Conservation (phyloP, 1,140 invertebrate species). For the Temnothorax nylanderi region DNA sequence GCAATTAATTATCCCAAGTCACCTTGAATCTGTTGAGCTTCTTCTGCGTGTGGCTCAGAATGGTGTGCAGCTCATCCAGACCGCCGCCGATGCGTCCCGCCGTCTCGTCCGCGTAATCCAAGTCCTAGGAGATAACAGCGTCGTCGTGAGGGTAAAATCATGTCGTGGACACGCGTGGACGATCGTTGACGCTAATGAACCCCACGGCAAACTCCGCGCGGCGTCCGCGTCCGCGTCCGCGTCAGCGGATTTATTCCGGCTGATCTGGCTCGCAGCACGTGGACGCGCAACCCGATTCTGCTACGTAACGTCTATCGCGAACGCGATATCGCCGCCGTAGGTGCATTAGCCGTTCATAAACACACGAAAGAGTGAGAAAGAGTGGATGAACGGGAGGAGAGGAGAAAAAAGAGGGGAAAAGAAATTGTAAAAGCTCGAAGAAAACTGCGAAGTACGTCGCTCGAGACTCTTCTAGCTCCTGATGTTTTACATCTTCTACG, state of each 20-base stretch:
- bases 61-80: conserved; percentile 93
- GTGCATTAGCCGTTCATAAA: not conserved
- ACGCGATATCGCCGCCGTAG: not conserved
- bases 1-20: conserved; percentile 71
- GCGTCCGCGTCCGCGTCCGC: not conserved
- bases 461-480: not conserved
- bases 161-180: not conserved
- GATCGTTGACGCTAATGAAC: conserved; percentile 19
- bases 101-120: conserved; percentile 90
- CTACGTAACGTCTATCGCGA: conserved; percentile 21
- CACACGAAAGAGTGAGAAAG: not conserved
- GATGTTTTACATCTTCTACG: not conserved
- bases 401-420: not conserved
- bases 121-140: conserved; percentile 85
- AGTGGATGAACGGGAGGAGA: too few species aligned
- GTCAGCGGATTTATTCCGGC: conserved; percentile 22
- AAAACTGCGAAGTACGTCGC: not conserved
- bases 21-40: conserved; percentile 96
- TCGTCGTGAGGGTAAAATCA: not conserved
- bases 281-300: conserved; percentile 35
- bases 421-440: not conserved
- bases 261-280: conserved; percentile 28
- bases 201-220: not conserved
- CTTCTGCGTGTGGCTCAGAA: conserved; percentile 92
- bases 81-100: conserved; percentile 90